These are phyloP conservation scores for Drosophila incognita DNA, from an alignment of 2,888 invertebrate genomes.

Conservation along the genomic window DNA sequence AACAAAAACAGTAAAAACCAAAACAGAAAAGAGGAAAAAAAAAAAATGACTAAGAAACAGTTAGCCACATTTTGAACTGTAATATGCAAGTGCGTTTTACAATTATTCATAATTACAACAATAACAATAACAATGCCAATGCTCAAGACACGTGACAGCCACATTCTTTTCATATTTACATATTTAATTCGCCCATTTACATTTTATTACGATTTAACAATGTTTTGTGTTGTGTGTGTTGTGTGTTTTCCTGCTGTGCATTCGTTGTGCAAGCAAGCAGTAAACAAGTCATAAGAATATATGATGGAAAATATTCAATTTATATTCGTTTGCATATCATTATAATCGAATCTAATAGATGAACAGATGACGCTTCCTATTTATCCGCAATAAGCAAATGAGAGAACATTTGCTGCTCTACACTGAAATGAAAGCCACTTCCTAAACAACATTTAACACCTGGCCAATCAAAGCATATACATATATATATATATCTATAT, in stretches of 20 bases:
- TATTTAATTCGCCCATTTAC: slow-evolving; percentile 16
- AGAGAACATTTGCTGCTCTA: not conserved
- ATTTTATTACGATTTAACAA: slow-evolving; percentile 29
- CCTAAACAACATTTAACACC: not conserved
- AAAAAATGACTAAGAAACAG: slow-evolving; percentile 16
- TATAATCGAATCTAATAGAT: not conserved
- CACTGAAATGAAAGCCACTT: not conserved
- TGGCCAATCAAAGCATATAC: not conserved
- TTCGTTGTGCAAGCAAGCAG: not conserved
- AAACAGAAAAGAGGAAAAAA: not conserved
- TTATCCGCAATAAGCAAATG: not conserved
- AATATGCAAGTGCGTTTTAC: slow-evolving; percentile 11
- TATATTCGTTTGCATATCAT: not conserved
- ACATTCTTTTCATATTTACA: slow-evolving; percentile 28
- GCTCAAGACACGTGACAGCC: not conserved
- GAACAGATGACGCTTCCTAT: not conserved
- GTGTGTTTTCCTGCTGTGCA: not conserved
- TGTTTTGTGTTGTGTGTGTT: slow-evolving; percentile 11
- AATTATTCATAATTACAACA: not conserved
- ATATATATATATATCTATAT: not conserved
- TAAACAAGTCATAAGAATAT: not conserved
- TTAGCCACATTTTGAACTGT: not conserved
- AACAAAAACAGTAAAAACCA: not conserved
- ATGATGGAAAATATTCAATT: not conserved
- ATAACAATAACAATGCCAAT: not conserved